phyloP scores from a whole-genome alignment of 92 coral and sea anemone genomes.

The Galaxea fascicularis region DNA sequence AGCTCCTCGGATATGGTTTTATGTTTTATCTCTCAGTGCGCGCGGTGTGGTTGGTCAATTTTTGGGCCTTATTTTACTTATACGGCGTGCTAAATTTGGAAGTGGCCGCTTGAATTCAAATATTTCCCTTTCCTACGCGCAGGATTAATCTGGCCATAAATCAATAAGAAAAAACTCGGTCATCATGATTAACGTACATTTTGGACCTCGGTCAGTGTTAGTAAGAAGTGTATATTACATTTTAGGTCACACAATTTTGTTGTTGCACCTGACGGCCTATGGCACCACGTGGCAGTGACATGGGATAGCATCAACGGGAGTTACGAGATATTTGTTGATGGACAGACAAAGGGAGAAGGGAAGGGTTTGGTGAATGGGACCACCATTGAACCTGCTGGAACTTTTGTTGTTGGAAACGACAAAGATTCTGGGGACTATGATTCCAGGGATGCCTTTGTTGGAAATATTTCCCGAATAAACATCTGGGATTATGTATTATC shows the following conservation, averaged over 20 bases:
- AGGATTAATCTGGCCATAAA: too few relatives aligned
- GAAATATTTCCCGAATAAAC: slow-evolving; percentile 68
- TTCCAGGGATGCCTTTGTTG: slow-evolving; percentile 60
- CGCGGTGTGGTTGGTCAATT: too few relatives aligned
- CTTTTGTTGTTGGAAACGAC: slow-evolving; percentile 74
- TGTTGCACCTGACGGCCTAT: slow-evolving; percentile 54
- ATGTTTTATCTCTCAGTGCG: too few relatives aligned
- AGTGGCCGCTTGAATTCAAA: too few relatives aligned
- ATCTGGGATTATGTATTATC: slow-evolving; percentile 73
- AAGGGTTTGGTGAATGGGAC: neutral
- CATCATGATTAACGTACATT: too few relatives aligned
- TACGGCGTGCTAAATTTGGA: too few relatives aligned
- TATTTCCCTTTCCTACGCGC: too few relatives aligned
- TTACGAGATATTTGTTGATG: slow-evolving; percentile 63
- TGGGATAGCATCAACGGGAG: slow-evolving; percentile 59
- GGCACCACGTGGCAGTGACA: slow-evolving; percentile 72
- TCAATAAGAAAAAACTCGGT: too few relatives aligned
- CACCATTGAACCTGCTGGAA: slow-evolving; percentile 39
- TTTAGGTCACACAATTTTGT: slow-evolving; percentile 23
- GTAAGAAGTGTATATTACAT: neutral
- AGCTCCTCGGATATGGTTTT: too few relatives aligned
- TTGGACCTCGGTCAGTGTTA: too few relatives aligned
- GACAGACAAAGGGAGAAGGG: neutral
- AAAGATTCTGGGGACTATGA: slow-evolving; percentile 39
- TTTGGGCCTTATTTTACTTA: too few relatives aligned